A percentile compares a stretch with the other conserved stretches of the same genome.
Conservation (phyloP, 2,797 vertebrate species). For the Enteromius mattozi region DNA sequence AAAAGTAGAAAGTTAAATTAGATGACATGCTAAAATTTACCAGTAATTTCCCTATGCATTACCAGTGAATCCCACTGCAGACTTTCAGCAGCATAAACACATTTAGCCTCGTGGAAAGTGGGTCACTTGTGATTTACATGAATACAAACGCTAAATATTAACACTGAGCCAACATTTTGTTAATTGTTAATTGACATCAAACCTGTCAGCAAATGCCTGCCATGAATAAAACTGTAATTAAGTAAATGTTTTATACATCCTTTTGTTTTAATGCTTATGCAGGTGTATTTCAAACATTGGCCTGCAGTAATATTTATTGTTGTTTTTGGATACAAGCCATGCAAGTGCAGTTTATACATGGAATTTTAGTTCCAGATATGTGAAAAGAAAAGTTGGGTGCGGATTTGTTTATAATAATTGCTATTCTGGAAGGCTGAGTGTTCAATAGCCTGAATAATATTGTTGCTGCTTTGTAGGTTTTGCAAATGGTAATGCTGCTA, state of each 20-base stretch:
- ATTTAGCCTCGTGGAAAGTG: slow-evolving; percentile 6
- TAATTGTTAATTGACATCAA: not conserved
- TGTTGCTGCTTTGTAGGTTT: not conserved
- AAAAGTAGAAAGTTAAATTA: slow-evolving; percentile 18
- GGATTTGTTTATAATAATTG: not conserved
- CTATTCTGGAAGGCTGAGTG: not conserved
- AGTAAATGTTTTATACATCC: not conserved
- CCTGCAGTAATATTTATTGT: no score
- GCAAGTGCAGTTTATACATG: not conserved
- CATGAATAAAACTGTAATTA: not conserved
- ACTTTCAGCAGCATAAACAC: not conserved
- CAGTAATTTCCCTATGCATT: slow-evolving; percentile 13
- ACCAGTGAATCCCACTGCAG: not conserved
- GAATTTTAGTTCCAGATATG: not conserved
- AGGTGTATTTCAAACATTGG: not conserved
- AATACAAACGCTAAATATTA: slow-evolving; percentile 9
- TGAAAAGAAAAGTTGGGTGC: not conserved
- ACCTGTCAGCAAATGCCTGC: not conserved
- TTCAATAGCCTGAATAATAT: not conserved
- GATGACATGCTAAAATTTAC: not conserved
- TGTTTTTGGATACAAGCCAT: not conserved
- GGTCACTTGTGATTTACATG: not conserved
- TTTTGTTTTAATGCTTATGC: not conserved
- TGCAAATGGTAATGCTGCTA: not conserved
- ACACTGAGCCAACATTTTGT: not conserved